Evolutionary conservation across 2,113 vertebrate species (phyloP).

Genomic region (Charadrius vociferus): DNA sequence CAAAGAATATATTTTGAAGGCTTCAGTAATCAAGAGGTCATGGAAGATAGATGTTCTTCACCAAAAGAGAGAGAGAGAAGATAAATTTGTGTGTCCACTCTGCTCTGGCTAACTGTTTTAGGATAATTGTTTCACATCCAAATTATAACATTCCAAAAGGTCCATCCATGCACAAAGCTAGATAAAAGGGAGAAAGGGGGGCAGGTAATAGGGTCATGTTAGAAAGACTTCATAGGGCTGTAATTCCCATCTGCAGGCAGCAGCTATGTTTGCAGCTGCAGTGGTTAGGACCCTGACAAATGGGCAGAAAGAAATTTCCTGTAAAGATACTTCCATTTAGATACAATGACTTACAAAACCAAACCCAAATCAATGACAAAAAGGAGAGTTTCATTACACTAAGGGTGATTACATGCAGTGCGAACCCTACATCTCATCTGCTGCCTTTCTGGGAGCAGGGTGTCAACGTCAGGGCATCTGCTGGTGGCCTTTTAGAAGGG

Average conservation of each 20-base stretch:
- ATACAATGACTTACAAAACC: background rate
- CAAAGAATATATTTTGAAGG: conserved; percentile 87
- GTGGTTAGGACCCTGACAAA: background rate
- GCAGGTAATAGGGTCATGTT: conserved; percentile 65
- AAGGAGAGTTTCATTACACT: background rate
- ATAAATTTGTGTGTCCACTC: conserved; percentile 81
- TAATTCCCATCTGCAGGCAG: conserved; percentile 66
- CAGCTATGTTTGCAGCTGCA: conserved; percentile 12
- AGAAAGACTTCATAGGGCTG: conserved; percentile 58
- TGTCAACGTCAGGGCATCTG: background rate
- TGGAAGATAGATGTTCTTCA: conserved; percentile 90
- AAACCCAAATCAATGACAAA: background rate
- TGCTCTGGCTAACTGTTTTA: conserved; percentile 80
- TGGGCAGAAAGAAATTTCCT: background rate
- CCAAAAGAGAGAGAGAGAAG: conserved; percentile 79
- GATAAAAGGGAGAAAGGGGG: conserved; percentile 56
- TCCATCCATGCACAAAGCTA: conserved; percentile 64
- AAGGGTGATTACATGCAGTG: background rate
- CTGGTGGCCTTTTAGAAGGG: background rate
- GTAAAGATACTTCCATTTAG: background rate
- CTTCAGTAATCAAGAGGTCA: conserved; percentile 85
- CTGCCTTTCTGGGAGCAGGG: background rate
- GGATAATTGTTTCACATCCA: conserved; percentile 80
- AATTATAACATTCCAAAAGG: conserved; percentile 79
- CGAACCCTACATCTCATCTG: background rate